phyloP scores from a whole-genome alignment of 1,140 invertebrate genomes.

The Conus ventricosus region DNA sequence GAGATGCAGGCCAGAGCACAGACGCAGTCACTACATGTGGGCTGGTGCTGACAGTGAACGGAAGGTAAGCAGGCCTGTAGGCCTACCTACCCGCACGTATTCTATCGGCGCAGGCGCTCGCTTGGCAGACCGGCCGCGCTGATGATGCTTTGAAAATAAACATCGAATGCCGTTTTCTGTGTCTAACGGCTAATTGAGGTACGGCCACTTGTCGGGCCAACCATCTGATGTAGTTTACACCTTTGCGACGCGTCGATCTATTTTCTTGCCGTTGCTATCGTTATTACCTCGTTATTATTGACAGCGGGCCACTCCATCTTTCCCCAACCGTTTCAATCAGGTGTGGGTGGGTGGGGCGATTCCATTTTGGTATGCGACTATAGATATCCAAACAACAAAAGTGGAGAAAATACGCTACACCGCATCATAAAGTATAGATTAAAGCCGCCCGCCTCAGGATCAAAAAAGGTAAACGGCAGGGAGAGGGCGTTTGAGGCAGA shows the following conservation, averaged over 20 bases:
- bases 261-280: no score
- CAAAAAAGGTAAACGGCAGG: not conserved
- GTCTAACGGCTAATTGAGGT: not conserved
- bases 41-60: no score
- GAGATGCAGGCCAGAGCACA: no score
- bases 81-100: no score
- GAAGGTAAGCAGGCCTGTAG: no score
- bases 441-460: not conserved
- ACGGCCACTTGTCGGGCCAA: not conserved
- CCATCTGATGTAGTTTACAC: not conserved
- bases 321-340: conserved; percentile 4
- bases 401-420: not conserved
- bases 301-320: not conserved
- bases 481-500: not conserved
- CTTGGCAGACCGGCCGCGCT: no score
- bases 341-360: conserved; percentile 27
- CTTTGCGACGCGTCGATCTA: not conserved
- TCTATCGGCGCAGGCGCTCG: no score
- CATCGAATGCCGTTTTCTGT: not conserved
- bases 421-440: not conserved
- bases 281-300: no score
- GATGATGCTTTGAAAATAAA: no score
- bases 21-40: no score
- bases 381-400: not conserved
- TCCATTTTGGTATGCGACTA: conserved; percentile 7